Percentiles rank a stretch among this genome's conserved stretches.
Conservation (phyloP, 35 echinoderm and acorn worm genomes). For the Apostichopus californicus region DNA sequence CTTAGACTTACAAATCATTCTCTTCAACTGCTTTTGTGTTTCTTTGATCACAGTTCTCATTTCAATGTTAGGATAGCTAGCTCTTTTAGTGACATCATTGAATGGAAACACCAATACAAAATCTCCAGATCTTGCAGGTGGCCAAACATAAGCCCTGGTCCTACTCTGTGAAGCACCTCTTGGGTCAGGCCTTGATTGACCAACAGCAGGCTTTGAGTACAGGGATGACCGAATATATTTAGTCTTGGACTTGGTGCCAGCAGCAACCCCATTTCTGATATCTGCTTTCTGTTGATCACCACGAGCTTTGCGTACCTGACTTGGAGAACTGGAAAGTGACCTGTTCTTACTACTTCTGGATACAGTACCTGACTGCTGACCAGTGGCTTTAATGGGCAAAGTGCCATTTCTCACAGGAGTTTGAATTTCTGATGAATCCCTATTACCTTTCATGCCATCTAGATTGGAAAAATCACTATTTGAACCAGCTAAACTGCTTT, state of each 20-base stretch:
- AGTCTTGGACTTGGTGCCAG: not conserved
- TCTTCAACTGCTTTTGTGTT: conserved; percentile 76
- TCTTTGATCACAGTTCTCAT: conserved; percentile 79
- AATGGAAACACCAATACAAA: conserved; percentile 83
- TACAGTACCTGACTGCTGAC: not conserved
- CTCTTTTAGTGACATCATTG: conserved; percentile 74
- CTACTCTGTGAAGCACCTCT: not conserved
- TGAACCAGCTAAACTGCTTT: not conserved
- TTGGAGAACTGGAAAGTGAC: not conserved
- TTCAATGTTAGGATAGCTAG: conserved; percentile 72
- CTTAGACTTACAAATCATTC: conserved; percentile 64
- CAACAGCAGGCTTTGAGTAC: conserved; percentile 4
- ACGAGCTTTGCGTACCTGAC: not conserved
- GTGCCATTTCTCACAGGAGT: not conserved
- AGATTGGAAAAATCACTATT: not conserved
- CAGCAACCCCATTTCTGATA: no score
- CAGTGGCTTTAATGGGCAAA: not conserved
- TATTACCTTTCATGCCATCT: not conserved
- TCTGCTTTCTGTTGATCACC: not conserved
- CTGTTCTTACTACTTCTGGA: not conserved
- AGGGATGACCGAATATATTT: not conserved
- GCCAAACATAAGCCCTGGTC: not conserved
- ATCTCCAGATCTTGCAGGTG: conserved; percentile 66
- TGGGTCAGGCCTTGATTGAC: not conserved
- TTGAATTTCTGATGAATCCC: conserved; percentile 22